Conservation (phyloP, 1,140 invertebrate genomes). For the Drosophila pachea region DNA sequence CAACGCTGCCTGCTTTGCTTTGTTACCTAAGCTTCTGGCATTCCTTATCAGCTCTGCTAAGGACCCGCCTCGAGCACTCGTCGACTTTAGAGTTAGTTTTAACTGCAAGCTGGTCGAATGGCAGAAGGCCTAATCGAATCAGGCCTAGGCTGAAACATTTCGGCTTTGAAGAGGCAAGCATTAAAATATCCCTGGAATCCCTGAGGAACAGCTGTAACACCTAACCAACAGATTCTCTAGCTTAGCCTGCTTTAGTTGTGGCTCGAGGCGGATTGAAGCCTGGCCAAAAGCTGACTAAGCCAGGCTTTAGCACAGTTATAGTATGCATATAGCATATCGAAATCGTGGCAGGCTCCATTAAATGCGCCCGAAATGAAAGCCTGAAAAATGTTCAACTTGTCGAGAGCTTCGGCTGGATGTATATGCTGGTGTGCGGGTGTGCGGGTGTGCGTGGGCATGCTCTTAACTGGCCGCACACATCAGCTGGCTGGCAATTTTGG, state of each 20-base stretch:
- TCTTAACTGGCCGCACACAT: slow-evolving; percentile 41
- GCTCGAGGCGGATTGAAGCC: neutral
- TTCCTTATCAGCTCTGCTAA: neutral
- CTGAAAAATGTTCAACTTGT: slow-evolving; percentile 11
- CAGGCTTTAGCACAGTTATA: too few relatives aligned
- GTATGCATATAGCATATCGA: too few relatives aligned
- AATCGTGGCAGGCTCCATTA: slow-evolving; percentile 7
- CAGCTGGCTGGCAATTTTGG: slow-evolving; percentile 1
- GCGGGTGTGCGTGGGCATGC: slow-evolving; percentile 1
- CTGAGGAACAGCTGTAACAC: too few relatives aligned
- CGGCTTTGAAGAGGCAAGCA: too few relatives aligned
- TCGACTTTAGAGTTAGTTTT: neutral
- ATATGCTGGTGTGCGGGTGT: neutral
- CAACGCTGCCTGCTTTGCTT: neutral
- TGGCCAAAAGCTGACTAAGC: neutral
- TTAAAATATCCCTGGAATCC: too few relatives aligned
- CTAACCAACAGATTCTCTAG: too few relatives aligned
- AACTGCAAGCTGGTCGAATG: neutral
- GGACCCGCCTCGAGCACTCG: neutral
- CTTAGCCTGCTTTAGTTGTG: neutral
- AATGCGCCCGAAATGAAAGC: slow-evolving; percentile 10
- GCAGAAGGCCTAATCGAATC: neutral
- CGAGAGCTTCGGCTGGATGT: neutral
- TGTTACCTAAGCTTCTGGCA: neutral
- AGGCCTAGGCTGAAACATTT: neutral